A percentile compares a stretch with the other conserved stretches of the same genome.
These are phyloP conservation scores for Cyanocitta stelleri DNA, from an alignment of 2,113 vertebrate species.

Conservation along the genomic window DNA sequence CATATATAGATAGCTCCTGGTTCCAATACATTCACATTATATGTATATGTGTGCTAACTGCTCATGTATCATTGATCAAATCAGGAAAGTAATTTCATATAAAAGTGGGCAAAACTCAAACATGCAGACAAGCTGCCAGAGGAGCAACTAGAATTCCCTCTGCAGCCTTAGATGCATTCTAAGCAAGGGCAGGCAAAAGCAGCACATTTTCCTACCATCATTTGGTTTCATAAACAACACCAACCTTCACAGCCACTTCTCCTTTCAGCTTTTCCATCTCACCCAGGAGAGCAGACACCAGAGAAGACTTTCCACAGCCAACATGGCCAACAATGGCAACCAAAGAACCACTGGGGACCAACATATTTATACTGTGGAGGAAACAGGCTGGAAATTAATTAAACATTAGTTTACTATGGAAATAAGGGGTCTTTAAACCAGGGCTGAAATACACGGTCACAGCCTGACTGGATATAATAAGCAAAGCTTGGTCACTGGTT, in stretches of 20 bases:
- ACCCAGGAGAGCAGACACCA: constrained; percentile 90
- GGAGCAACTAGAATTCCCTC: neutral
- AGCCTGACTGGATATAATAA: neutral
- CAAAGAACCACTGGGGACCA: constrained; percentile 86
- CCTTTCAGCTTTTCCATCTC: constrained; percentile 95
- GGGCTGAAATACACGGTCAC: neutral
- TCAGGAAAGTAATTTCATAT: neutral
- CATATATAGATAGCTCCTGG: neutral
- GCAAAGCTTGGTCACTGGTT: neutral
- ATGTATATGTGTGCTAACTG: neutral
- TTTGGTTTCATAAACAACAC: neutral
- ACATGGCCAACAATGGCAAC: constrained; percentile 92
- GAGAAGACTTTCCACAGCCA: constrained; percentile 93
- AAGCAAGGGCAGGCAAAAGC: neutral
- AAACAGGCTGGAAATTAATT: constrained; percentile 59
- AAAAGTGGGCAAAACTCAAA: neutral
- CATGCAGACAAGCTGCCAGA: neutral
- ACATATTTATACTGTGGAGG: constrained; percentile 81
- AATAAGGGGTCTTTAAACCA: neutral
- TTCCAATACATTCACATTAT: neutral
- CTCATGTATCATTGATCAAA: neutral
- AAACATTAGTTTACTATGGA: constrained; percentile 40
- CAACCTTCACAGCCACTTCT: constrained; percentile 82
- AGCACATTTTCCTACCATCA: neutral
- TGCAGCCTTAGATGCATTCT: neutral